Base-by-base conservation (phyloP, 2,113 vertebrate species). In the Ptychochromis oligacanthus region DNA sequence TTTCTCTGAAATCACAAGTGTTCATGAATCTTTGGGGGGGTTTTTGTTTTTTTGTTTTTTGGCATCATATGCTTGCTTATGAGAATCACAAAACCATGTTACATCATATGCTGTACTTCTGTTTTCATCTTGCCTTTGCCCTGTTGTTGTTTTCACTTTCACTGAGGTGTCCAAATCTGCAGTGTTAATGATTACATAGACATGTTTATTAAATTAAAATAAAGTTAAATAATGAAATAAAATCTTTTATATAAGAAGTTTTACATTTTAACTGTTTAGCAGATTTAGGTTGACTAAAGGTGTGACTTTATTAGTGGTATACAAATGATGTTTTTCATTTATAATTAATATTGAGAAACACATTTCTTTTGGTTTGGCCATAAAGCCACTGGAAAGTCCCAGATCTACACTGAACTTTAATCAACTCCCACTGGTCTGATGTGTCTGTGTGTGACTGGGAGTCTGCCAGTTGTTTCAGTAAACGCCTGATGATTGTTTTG, bases 331-430 rank as follows among this genome's bases (percentile, higher is more conserved):
- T 18, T 34, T 11, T 17, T n/a, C 20, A n/a, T 58, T 56, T 79
- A 77, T 13, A 34, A 14, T 77, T 24, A n/a, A 28, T 55, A 67
- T 84, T 88, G 26, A 80, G 84, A 87, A 82, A 88, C 58, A 1
- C 7, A 15, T 14, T 57, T 58, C 28, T 22, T 26, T 14, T 22
- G 14, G 65, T 1, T 56, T 38, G 18, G 11, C 49, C 12, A 52
- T 22, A 7, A 28, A 64, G 77, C 7, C 36, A 81, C 6, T 88
- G 91, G 91, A 94, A 94, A 94, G 87, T 93, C 90, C 92, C 90
- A 81, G 6, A 72, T 77, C 36, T 57, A 8, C 26, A 59, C 9
- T 65, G 18, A 15, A 26, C 24, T 74, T 75, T 17, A 3, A 46
- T 72, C 17, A 78, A 58, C 85, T 84, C 91, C 87, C 89, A 85